A percentile compares a stretch with the other conserved stretches of the same genome.
These are phyloP conservation scores for Leptinotarsa haldemani DNA, from an alignment of 2,888 invertebrate genomes.

Conservation along the genomic window DNA sequence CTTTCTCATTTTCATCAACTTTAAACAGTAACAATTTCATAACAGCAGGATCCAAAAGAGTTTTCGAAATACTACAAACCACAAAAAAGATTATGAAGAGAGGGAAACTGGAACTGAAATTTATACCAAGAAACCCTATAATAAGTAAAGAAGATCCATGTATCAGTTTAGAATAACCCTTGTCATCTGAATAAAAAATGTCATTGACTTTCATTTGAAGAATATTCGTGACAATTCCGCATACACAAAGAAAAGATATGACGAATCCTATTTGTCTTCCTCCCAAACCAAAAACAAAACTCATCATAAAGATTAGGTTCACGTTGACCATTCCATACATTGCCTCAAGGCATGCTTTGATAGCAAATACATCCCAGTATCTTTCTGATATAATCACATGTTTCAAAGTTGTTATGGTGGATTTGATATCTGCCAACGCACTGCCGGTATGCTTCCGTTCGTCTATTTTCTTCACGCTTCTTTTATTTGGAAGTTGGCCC, in stretches of 20 bases:
- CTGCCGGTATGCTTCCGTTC: background rate
- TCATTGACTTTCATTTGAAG: conserved; percentile 38
- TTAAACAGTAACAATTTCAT: conserved; percentile 37
- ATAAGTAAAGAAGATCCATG: conserved; percentile 30
- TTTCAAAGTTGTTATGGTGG: conserved; percentile 35
- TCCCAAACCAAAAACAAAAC: conserved; percentile 32
- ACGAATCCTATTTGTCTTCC: conserved; percentile 41
- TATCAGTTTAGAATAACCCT: conserved; percentile 31
- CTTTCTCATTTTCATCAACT: conserved; percentile 41
- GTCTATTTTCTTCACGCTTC: background rate
- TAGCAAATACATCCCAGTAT: conserved; percentile 41
- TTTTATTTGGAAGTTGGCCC: background rate
- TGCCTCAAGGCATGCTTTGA: conserved; percentile 41
- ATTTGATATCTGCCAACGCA: conserved; percentile 29
- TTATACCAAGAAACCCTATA: conserved; percentile 35
- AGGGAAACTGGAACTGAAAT: conserved; percentile 19
- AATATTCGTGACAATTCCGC: conserved; percentile 37
- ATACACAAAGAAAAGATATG: conserved; percentile 33
- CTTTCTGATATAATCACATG: conserved; percentile 35
- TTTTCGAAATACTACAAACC: conserved; percentile 25
- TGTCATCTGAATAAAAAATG: conserved; percentile 32
- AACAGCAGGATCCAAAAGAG: conserved; percentile 38
- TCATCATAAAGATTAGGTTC: conserved; percentile 40
- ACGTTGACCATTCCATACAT: conserved; percentile 25
- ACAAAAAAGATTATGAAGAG: conserved; percentile 34